These are phyloP conservation scores for Dipodomys spectabilis DNA, from an alignment of 2,113 vertebrate genomes.

Conservation along the genomic window DNA sequence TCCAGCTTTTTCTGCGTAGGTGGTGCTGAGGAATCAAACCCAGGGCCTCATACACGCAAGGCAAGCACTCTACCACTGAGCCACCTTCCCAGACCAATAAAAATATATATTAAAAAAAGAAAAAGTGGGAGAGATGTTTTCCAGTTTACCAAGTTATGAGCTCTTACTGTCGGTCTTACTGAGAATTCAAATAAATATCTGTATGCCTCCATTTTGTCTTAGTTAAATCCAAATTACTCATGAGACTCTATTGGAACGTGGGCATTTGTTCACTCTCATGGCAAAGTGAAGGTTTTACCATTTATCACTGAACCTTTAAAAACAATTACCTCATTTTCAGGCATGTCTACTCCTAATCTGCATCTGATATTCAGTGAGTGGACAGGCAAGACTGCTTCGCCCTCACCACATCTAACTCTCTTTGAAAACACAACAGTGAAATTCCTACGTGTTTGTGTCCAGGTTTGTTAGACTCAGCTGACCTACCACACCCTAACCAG, in stretches of 20 bases:
- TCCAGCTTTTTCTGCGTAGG: no score
- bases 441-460: neutral
- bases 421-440: conserved; percentile 28
- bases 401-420: neutral
- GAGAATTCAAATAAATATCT: neutral
- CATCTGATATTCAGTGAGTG: neutral
- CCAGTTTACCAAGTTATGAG: neutral
- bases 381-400: neutral
- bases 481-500: conserved; percentile 35
- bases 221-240: conserved; percentile 28
- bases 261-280: neutral
- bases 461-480: conserved; percentile 43
- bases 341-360: neutral
- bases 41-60: no score
- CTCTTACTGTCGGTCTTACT: neutral
- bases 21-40: no score
- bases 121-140: neutral
- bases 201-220: neutral
- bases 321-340: conserved; percentile 20
- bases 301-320: neutral
- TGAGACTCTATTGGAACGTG: conserved; percentile 3
- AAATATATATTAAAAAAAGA: no score
- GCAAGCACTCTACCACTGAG: no score
- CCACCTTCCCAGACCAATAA: no score
- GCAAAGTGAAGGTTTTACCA: conserved; percentile 17